Percentiles rank a stretch among this genome's conserved stretches.
Evolutionary conservation across 2,113 vertebrate species (phyloP).

Genomic region (Phaethon lepturus): DNA sequence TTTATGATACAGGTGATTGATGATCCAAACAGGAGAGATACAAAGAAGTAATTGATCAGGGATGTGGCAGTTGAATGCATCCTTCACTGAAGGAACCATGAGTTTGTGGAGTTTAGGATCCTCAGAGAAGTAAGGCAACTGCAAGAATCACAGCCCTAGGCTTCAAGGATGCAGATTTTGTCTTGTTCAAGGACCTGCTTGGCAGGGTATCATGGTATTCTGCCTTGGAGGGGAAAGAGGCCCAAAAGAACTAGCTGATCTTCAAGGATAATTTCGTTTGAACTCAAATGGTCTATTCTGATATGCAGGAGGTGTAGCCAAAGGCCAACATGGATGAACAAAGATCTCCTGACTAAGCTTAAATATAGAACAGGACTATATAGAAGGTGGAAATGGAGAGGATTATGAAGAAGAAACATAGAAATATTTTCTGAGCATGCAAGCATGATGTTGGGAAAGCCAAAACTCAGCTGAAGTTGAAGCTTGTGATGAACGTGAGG

Average conservation of each 20-base stretch:
- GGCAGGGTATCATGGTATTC: neutral
- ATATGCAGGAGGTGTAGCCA: neutral
- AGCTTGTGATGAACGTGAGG: neutral
- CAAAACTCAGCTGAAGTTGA: too few species aligned
- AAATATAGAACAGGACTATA: neutral
- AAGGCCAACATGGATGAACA: neutral
- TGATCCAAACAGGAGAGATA: neutral
- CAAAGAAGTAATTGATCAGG: neutral
- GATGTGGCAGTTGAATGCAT: neutral
- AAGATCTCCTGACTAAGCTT: neutral
- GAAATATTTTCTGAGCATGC: neutral
- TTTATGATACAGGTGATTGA: neutral
- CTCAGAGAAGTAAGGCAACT: neutral
- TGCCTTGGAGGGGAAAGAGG: neutral
- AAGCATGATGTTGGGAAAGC: neutral
- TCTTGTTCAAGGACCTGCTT: neutral
- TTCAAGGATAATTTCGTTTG: neutral
- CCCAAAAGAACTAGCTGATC: neutral
- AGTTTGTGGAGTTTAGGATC: neutral
- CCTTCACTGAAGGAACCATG: neutral
- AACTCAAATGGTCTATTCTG: neutral
- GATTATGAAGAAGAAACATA: neutral
- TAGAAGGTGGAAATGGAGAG: neutral
- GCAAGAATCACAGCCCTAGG: neutral
- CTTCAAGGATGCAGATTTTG: neutral